Base-by-base conservation (phyloP, 2,113 vertebrate species). In the Ornithorhynchus anatinus region DNA sequence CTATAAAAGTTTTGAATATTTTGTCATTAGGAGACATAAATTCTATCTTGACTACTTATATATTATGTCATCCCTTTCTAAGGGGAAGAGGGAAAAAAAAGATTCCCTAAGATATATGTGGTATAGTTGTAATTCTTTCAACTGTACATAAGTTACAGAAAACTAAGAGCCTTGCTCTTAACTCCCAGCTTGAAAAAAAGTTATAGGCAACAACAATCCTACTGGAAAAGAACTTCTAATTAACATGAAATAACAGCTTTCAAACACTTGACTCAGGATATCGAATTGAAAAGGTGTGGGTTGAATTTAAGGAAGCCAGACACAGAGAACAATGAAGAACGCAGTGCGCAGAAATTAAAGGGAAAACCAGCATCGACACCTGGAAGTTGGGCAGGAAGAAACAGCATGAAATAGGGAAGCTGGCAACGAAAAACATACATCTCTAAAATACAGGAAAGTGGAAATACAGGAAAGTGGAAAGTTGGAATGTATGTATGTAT, bases 231-330 rank as follows among this genome's bases (percentile, higher is more conserved):
- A 79, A 77, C 65, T 69, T 62, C 56, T 69, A 77, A 84, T 86
- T 81, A 82, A 73, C 52, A 72, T 73, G 68, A 81, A 86, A 82
- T 77, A 86, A 75, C 39, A 74, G 59, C 72, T 73, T 88, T 82
- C 61, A 79, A 73, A 45, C 48, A 81, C 50, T 80, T 81, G 74
- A 79, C 79, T 69, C 31, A 63, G 61, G 32, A 79, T 63, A 35
- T 32, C 54, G 71, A 53, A 47, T 44, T 74, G 81, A 80, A 72
- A 65, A 82, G 81, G 75, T 77, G 77, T 81, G 77, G 84, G 84
- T 44, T 84, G 79, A 63, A 39, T 75, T 60, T 45, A 19, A 77
- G 69, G 61, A 72, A 82, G 32, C 25, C 69, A 64, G 48, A 77
- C 71, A 51, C 70, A 63, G 72, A 61, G 75, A 77, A 72, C 66